Conservation (phyloP, 2,113 vertebrate species). For the Anhinga anhinga region DNA sequence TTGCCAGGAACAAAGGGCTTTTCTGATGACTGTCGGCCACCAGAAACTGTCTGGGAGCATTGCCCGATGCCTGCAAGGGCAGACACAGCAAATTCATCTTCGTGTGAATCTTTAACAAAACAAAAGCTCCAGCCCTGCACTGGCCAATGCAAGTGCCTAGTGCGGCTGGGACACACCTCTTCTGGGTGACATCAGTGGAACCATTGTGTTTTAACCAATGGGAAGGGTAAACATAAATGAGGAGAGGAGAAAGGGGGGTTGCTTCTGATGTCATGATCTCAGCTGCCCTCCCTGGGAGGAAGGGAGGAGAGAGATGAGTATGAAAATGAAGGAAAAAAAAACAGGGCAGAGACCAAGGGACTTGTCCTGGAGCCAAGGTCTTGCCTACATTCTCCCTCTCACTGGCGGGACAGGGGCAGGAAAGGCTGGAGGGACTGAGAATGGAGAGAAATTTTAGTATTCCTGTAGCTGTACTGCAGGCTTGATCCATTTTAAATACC, state of each 20-base stretch:
- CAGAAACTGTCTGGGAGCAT: rapidly evolving
- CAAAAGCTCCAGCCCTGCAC: not conserved
- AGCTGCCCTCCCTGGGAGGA: not conserved
- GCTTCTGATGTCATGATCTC: rapidly evolving
- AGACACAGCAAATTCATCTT: not conserved
- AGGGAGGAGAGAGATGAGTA: not conserved
- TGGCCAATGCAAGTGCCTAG: rapidly evolving
- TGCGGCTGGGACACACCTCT: not conserved
- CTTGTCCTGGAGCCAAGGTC: not conserved
- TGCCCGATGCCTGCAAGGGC: not conserved
- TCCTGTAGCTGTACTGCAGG: not conserved
- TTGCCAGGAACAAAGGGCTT: not conserved
- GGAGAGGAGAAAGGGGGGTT: not conserved
- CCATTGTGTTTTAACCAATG: not conserved
- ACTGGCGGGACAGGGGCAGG: not conserved
- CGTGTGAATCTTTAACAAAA: not conserved
- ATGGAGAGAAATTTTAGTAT: not conserved
- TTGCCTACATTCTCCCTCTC: not conserved
- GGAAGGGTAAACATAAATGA: not conserved
- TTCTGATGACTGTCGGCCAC: not conserved
- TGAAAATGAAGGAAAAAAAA: not conserved
- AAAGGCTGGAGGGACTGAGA: not conserved
- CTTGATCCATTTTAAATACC: not conserved
- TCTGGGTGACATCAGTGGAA: not conserved
- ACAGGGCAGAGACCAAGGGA: not conserved